A percentile compares a stretch with the other conserved stretches of the same genome.
Evolutionary conservation across 2,888 invertebrate species (phyloP).

Genomic region (Homarus gammarus): DNA sequence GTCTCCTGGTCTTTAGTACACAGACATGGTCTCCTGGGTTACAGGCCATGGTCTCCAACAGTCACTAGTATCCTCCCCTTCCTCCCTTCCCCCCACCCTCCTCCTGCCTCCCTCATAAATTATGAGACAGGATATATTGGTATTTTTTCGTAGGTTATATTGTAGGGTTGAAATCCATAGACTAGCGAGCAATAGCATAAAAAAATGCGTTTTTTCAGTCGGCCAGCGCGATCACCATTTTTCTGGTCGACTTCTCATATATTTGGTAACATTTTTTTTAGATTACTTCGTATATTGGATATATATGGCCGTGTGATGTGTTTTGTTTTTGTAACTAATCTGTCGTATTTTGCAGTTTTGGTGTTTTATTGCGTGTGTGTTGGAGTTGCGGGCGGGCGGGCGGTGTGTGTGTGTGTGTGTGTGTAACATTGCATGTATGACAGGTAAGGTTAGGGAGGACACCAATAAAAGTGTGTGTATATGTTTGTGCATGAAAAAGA

Average conservation of each 20-base stretch:
- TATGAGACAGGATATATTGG: neutral
- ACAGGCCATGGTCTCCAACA: neutral
- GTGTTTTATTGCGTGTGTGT: neutral
- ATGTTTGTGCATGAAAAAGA: neutral
- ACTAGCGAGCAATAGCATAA: neutral
- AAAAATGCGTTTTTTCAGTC: neutral
- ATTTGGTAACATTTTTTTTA: neutral
- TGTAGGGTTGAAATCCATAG: neutral
- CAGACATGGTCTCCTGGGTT: too few species aligned
- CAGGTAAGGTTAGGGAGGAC: neutral
- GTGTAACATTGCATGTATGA: neutral
- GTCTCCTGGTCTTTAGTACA: too few species aligned
- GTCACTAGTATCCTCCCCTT: neutral
- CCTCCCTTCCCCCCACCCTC: neutral
- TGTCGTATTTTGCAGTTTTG: neutral
- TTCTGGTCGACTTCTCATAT: constrained; percentile 15
- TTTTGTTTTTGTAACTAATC: constrained; percentile 15
- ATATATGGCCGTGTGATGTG: neutral
- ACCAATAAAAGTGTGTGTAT: neutral
- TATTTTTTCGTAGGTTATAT: neutral
- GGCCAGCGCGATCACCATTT: neutral
- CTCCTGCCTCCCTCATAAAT: neutral
- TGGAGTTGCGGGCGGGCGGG: neutral
- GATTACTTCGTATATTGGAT: constrained; percentile 10
- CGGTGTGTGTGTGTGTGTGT: neutral